Conservation (phyloP, 2,113 vertebrate genomes). For the Argyrosomus japonicus region DNA sequence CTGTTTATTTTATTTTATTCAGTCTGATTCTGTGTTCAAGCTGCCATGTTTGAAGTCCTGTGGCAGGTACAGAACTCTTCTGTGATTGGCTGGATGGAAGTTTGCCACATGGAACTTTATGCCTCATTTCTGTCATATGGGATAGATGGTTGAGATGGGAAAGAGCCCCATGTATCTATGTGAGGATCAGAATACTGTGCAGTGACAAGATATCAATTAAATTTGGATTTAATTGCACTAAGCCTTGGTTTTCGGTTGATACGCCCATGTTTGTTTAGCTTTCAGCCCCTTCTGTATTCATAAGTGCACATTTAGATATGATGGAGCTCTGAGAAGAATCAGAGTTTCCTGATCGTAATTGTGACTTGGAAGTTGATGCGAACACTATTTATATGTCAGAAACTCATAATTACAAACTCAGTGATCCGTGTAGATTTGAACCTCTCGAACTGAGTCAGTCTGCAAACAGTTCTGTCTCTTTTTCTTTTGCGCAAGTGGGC, state of each 20-base stretch:
- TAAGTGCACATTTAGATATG: not conserved
- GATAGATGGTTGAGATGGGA: not conserved
- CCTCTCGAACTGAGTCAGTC: not conserved
- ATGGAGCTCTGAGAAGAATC: not conserved
- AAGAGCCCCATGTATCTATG: not conserved
- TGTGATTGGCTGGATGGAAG: not conserved
- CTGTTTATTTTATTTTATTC: not conserved
- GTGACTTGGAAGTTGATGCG: not conserved
- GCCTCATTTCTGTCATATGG: too few species aligned
- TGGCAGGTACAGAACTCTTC: not conserved
- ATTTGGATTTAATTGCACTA: not conserved
- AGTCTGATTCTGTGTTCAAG: not conserved
- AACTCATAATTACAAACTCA: not conserved
- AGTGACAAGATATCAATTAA: not conserved
- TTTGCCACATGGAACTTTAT: not conserved
- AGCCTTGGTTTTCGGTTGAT: not conserved
- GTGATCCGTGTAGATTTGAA: not conserved
- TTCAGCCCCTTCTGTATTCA: not conserved
- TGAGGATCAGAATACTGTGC: not conserved
- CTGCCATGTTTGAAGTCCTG: not conserved
- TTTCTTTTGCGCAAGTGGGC: not conserved
- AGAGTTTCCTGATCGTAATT: not conserved
- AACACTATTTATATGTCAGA: not conserved
- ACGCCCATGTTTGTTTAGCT: not conserved
- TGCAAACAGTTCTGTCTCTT: not conserved